Evolutionary conservation across 2,888 invertebrate species (phyloP).

Genomic region (Apocheima hispidaria): DNA sequence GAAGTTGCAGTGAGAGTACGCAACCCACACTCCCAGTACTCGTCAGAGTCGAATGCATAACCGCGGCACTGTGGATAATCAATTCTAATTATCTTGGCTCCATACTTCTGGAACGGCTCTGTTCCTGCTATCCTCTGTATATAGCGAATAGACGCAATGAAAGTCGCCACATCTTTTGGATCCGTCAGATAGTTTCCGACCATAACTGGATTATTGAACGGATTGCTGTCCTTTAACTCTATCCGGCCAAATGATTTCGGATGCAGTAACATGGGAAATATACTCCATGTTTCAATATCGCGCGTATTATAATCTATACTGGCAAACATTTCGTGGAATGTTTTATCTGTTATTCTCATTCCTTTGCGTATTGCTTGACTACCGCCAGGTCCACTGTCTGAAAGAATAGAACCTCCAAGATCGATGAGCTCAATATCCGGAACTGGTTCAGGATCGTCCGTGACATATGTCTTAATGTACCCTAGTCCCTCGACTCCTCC

Average conservation of each 20-base stretch:
- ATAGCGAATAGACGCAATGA: constrained; percentile 88
- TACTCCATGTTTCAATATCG: constrained; percentile 84
- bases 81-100: constrained; percentile 81
- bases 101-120: constrained; percentile 86
- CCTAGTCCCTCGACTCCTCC: constrained; percentile 90
- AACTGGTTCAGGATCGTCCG: constrained; percentile 85
- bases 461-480: constrained; percentile 87
- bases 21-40: constrained; percentile 90
- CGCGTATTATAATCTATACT: constrained; percentile 69
- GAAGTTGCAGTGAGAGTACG: constrained; percentile 86
- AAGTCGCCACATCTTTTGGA: constrained; percentile 85
- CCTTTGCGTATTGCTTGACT: constrained; percentile 81
- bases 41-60: constrained; percentile 84
- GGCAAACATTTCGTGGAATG: constrained; percentile 85
- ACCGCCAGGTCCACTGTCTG: constrained; percentile 81
- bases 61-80: constrained; percentile 83
- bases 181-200: constrained; percentile 92
- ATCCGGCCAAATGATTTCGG: constrained; percentile 91
- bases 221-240: constrained; percentile 89
- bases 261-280: constrained; percentile 90
- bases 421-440: constrained; percentile 89
- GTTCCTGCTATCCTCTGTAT: constrained; percentile 86
- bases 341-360: constrained; percentile 84
- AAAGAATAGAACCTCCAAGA: constrained; percentile 87
- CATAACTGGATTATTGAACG: constrained; percentile 91